These are phyloP conservation scores for Habroteleia sp. DNA, from an alignment of 2,888 invertebrate species.

Conservation along the genomic window DNA sequence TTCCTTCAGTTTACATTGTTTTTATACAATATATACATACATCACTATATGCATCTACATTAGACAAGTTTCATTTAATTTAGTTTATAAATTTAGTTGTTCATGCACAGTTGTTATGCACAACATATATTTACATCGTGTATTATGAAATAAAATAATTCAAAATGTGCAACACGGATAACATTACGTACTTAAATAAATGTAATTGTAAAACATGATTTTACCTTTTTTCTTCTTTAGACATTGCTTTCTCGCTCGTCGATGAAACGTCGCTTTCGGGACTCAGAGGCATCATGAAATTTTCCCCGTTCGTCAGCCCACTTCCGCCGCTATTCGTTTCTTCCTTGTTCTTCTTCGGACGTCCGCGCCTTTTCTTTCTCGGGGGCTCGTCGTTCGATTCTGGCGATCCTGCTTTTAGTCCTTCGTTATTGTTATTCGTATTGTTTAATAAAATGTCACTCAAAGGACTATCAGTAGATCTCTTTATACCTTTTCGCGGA, in stretches of 20 bases:
- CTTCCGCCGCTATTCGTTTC: constrained; percentile 46
- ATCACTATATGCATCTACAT: too few relatives aligned
- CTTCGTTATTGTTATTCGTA: constrained; percentile 75
- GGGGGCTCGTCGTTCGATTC: constrained; percentile 64
- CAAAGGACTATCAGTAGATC: constrained; percentile 71
- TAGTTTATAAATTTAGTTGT: too few relatives aligned
- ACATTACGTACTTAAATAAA: too few relatives aligned
- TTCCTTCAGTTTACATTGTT: too few relatives aligned
- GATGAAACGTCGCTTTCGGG: constrained; percentile 81
- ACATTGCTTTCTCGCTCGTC: constrained; percentile 74
- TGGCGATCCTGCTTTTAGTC: constrained; percentile 63
- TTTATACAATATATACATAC: too few relatives aligned
- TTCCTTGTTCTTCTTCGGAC: constrained; percentile 72
- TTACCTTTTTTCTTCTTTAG: constrained; percentile 78
- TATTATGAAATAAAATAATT: too few relatives aligned
- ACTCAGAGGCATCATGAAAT: constrained; percentile 79
- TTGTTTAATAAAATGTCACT: constrained; percentile 74
- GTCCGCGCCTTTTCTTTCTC: constrained; percentile 71
- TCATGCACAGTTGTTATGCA: too few relatives aligned
- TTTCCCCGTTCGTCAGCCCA: constrained; percentile 75
- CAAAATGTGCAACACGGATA: too few relatives aligned
- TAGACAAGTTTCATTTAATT: too few relatives aligned
- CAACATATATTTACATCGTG: too few relatives aligned
- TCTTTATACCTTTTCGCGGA: constrained; percentile 70
- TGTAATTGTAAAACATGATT: too few relatives aligned